Evolutionary conservation across 2,113 vertebrate genomes (phyloP), one percentile per base, ranked within the genome.

Genomic region (Burhinus oedicnemus): DNA sequence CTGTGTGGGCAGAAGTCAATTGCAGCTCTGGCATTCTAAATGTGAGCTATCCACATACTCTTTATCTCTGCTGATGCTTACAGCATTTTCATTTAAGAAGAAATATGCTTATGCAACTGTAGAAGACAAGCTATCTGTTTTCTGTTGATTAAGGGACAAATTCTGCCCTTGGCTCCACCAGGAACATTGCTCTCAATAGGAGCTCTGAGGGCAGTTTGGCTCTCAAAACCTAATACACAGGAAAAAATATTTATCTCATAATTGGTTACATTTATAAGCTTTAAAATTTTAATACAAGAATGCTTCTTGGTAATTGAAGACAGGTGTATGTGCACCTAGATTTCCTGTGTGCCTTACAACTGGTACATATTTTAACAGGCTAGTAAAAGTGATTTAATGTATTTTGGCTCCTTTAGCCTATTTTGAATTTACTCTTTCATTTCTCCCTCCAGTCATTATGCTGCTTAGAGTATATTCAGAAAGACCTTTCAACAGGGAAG

Each of bases 11-110:
- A 74, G 61, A 87, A 91, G 78, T 91, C 65, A 85, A 1, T 32
- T 95, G 61, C 62, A 89, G 66, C 49, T 66, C 70, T 77, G 62
- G 62, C n/a, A 51, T 90, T 94, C 32, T 92, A 68, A 71, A 66
- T 69, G 29, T 57, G 75, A 89, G 6, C 34, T 85, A 4, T 69
- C 25, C 44, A 42, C 14, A 6, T 42, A n/a, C 15, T 29, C n/a
- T 68, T 75, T 68, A 65, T 64, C 57, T 82, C 58, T 80, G 5
- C 66, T 62, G 58, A 51, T 77, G 58, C 58, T 88, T 66, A 45
- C 45, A 74, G 45, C 58, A 47, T 91, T 93, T 94, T 93, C 26
- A 70, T 95, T 88, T 89, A 52, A 84, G 69, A 68, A 75, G 64
- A 91, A 94, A 68, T 84, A 62, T 22, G 27, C 23, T 93, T 9